Percentiles rank a stretch among this genome's conserved stretches.
Conservation (phyloP, 1,140 invertebrate genomes). For the Ectropis grisescens region DNA sequence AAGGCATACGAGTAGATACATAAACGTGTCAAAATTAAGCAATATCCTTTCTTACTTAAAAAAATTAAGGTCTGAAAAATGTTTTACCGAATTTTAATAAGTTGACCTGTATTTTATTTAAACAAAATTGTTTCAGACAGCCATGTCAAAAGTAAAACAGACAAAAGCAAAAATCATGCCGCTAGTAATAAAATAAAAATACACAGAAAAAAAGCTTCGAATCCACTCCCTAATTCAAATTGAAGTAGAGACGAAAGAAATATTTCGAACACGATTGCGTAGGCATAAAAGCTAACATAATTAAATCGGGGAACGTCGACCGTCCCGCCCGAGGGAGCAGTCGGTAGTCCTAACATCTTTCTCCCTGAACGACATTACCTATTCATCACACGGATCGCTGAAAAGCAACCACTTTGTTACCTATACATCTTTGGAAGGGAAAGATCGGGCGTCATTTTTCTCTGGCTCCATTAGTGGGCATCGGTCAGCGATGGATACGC, state of each 20-base stretch:
- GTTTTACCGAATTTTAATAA: too few relatives aligned
- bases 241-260: slow-evolving; percentile 5
- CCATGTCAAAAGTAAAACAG: too few relatives aligned
- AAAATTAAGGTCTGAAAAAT: too few relatives aligned
- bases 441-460: slow-evolving; percentile 42
- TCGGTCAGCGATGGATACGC: slow-evolving; percentile 32
- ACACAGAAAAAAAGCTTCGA: slow-evolving; percentile 1
- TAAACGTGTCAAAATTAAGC: too few relatives aligned
- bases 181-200: too few relatives aligned
- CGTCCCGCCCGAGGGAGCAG: slow-evolving; percentile 5
- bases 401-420: slow-evolving; percentile 24
- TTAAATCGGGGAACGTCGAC: slow-evolving; percentile 15
- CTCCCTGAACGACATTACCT: slow-evolving; percentile 18
- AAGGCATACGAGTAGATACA: too few relatives aligned
- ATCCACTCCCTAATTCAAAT: slow-evolving; percentile 3
- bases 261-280: slow-evolving; percentile 6
- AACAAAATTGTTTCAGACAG: too few relatives aligned
- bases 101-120: too few relatives aligned
- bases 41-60: too few relatives aligned
- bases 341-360: slow-evolving; percentile 13
- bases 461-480: slow-evolving; percentile 31
- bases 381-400: slow-evolving; percentile 22
- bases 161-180: too few relatives aligned
- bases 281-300: slow-evolving; percentile 17
- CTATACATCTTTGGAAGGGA: slow-evolving; percentile 15